These are phyloP conservation scores for Felis catus DNA, from an alignment of 2,113 vertebrate species.

Conservation along the genomic window DNA sequence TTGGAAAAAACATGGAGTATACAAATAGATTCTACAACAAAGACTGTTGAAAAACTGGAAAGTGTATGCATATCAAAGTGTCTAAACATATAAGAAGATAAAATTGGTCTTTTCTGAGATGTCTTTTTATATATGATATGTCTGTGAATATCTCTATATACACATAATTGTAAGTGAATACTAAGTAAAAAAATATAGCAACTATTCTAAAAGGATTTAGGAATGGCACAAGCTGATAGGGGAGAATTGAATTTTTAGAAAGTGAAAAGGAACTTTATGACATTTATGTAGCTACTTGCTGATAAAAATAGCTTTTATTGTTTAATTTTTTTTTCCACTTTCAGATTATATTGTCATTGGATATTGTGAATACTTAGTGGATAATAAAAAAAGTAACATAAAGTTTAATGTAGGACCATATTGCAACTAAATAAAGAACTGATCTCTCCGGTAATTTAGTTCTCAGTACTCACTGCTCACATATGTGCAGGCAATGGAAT, in stretches of 20 bases:
- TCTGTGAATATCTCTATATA: neutral
- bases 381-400: neutral
- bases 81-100: neutral
- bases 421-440: neutral
- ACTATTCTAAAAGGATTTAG: neutral
- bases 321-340: neutral
- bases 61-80: neutral
- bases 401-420: neutral
- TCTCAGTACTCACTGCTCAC: neutral
- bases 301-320: neutral
- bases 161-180: neutral
- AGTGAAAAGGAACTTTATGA: neutral
- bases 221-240: neutral
- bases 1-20: neutral
- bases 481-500: neutral
- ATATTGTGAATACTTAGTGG: neutral
- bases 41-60: neutral
- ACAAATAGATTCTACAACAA: neutral
- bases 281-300: neutral
- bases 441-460: neutral
- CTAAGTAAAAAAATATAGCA: neutral
- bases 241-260: neutral
- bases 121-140: neutral
- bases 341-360: neutral
- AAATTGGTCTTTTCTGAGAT: neutral